Percentiles rank a stretch among this genome's conserved stretches.
Conservation (phyloP, 2,113 vertebrate genomes). For the Tyto alba region DNA sequence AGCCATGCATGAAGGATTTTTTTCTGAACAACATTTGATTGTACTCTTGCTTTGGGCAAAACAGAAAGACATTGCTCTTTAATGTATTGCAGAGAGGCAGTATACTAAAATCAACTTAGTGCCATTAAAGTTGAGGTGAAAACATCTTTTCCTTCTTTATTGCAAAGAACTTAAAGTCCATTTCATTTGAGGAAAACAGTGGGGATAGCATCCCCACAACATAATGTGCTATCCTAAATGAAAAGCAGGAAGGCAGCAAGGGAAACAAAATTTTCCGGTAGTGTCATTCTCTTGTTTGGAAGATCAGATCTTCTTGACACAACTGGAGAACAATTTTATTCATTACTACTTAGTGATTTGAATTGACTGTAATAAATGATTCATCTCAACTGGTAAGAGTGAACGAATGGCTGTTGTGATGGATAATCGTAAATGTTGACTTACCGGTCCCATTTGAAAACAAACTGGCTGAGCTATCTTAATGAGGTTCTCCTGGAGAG, state of each 20-base stretch:
- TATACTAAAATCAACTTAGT: background rate
- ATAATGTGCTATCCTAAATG: background rate
- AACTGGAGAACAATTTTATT: background rate
- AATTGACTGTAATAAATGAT: conserved; percentile 52
- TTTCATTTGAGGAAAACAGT: background rate
- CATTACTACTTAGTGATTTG: background rate
- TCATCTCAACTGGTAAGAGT: conserved; percentile 58
- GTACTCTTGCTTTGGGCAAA: background rate
- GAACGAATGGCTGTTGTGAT: conserved; percentile 38
- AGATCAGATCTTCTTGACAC: background rate
- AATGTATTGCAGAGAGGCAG: background rate
- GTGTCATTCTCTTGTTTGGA: background rate
- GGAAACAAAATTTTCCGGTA: background rate
- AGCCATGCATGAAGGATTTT: background rate
- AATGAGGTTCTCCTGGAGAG: conserved; percentile 65
- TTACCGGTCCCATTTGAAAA: conserved; percentile 50
- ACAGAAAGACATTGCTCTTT: background rate
- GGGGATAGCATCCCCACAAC: background rate
- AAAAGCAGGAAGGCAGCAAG: background rate
- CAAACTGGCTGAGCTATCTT: conserved; percentile 47
- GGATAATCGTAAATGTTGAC: conserved; percentile 45
- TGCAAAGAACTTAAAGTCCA: background rate
- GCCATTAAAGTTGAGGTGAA: background rate
- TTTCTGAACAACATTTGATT: background rate
- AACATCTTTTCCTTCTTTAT: background rate